Evolutionary conservation across 2,888 invertebrate genomes (phyloP).

Genomic region (Cacoxenus indagator): DNA sequence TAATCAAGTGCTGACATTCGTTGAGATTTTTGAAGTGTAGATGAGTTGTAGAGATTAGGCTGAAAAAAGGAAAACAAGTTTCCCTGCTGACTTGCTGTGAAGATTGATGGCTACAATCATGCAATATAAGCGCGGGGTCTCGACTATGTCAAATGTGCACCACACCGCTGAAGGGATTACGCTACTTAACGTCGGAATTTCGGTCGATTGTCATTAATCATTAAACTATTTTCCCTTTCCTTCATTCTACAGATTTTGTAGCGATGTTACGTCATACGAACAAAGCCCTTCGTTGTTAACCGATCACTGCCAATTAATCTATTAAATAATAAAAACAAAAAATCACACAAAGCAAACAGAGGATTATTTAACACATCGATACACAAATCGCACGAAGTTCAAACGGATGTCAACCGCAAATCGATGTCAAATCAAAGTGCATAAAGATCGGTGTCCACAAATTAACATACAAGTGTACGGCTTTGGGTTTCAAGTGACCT

Average conservation of each 20-base stretch:
- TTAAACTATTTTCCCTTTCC: too few species aligned
- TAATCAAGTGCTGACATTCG: neutral
- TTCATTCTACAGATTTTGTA: too few species aligned
- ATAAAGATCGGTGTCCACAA: neutral
- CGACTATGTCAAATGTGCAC: too few species aligned
- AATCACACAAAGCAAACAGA: constrained; percentile 30
- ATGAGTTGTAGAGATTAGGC: neutral
- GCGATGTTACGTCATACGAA: too few species aligned
- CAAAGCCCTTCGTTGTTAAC: constrained; percentile 18
- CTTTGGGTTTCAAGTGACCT: constrained; percentile 23
- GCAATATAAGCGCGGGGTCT: too few species aligned
- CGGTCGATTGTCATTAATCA: too few species aligned
- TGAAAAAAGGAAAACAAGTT: neutral
- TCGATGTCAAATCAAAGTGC: neutral
- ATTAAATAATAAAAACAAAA: constrained; percentile 4
- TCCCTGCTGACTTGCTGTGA: too few species aligned
- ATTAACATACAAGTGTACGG: too few species aligned
- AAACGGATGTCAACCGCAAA: neutral
- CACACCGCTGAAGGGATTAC: too few species aligned
- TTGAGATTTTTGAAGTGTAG: constrained; percentile 8
- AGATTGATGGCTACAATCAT: neutral
- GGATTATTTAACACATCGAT: constrained; percentile 33
- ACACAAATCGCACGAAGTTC: neutral
- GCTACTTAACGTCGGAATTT: too few species aligned
- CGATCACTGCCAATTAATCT: neutral